A percentile compares a stretch with the other conserved stretches of the same genome.
phyloP scores from a whole-genome alignment of 2,797 vertebrate genomes.

The Gastrophryne carolinensis region DNA sequence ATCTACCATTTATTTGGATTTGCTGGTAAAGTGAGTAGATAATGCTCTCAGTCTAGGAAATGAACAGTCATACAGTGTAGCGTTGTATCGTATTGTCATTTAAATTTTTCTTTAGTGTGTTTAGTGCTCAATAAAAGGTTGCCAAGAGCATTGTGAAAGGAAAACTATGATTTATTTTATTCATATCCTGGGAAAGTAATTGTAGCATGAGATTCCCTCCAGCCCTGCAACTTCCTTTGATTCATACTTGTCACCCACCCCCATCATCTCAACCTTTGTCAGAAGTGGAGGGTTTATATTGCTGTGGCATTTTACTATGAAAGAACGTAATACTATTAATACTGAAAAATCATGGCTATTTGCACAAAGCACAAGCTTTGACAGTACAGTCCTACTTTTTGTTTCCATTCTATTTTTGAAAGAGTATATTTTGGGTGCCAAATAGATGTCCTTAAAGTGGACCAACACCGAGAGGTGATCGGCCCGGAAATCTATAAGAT shows the following conservation, averaged over 20 bases:
- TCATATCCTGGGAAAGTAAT: conserved; percentile 15
- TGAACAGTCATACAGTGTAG: conserved; percentile 40
- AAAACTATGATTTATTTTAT: conserved; percentile 49
- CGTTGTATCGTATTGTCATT: conserved; percentile 40
- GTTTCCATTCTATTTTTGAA: too few species aligned
- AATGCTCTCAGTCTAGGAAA: conserved; percentile 18
- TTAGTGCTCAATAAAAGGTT: conserved; percentile 41
- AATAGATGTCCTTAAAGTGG: too few species aligned
- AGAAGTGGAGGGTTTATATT: neutral
- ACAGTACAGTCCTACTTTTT: too few species aligned
- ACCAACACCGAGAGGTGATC: too few species aligned
- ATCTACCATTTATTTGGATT: conserved; percentile 44
- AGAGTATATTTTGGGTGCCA: too few species aligned
- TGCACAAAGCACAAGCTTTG: neutral
- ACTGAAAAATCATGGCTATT: neutral
- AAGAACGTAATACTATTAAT: neutral
- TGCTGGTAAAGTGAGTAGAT: conserved; percentile 44
- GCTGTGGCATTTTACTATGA: neutral
- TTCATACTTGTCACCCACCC: neutral
- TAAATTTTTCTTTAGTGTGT: conserved; percentile 44
- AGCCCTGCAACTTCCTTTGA: conserved; percentile 1
- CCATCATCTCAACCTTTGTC: neutral
- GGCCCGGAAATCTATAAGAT: too few species aligned
- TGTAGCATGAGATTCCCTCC: neutral
- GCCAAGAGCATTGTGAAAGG: conserved; percentile 29